Evolutionary conservation across 1,140 invertebrate genomes (phyloP), one percentile per base, ranked within the genome.

Genomic region (Phthorimaea operculella): DNA sequence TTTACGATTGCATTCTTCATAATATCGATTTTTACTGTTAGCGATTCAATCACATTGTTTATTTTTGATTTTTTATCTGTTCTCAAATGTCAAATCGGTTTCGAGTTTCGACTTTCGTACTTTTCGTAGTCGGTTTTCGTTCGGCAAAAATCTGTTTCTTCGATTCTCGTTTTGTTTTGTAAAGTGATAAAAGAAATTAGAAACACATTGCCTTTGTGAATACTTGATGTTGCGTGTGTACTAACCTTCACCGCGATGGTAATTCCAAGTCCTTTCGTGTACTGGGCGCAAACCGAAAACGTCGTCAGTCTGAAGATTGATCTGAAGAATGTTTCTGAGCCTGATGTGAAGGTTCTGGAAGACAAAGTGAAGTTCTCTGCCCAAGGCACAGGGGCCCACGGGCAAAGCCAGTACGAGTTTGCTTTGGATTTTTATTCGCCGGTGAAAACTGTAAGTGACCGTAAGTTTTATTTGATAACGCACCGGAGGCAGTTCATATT

Each of bases 261-360:
- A 52, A 66, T 75, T 47, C 79, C 90, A 42, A 94, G 91, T 76
- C 95, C 95, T 3, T 95, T 96, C 79, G 94, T 97, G 0, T 97
- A 95, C 80, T 98, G 96, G 95, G 94, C 95, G 11, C 95, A 97
- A 89, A 95, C 92, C 33, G 90, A 92, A 67, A 86, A 89, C 62
- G 87, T 87, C 59, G 76, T 97, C 34, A 92, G 90, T 15, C 78
- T 97, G 9, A 93, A 92, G 83, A 90, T 97, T 54, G 95, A 96
- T 75, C 87, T 97, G 42, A 93, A 92, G 76, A 92, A 96, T 86
- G 92, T 92, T 28, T 86, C 90, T 80, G 79, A 88, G 65, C 86
- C 89, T 9, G 62, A 88, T 59, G 80, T 92, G 36, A 82, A 88
- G 55, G 74, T 93, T 51, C 85, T 88, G 45, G 82, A 89, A 44